Conservation (phyloP, 2,797 vertebrate genomes). For the Darevskia nairensis region DNA sequence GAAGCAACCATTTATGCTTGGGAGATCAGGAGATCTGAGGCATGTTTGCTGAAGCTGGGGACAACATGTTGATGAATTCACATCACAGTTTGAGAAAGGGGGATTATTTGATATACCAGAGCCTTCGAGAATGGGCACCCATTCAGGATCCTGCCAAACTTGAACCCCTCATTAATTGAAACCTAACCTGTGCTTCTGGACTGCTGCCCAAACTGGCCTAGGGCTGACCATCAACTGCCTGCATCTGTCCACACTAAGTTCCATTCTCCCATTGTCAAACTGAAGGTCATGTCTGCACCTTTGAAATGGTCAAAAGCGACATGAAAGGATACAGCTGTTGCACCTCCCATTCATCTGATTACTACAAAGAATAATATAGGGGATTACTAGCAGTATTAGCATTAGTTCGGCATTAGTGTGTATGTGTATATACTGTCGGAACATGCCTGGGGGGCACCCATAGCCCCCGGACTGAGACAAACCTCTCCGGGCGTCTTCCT, state of each 20-base stretch:
- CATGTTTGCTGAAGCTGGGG: background rate
- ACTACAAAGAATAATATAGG: background rate
- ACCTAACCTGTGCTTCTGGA: background rate
- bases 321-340: background rate
- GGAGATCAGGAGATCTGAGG: background rate
- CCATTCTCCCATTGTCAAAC: background rate
- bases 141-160: background rate
- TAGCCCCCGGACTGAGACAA: too few relatives aligned
- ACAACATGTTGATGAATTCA: background rate
- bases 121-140: background rate
- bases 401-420: background rate
- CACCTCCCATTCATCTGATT: background rate
- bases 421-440: too few relatives aligned
- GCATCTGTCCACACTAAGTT: background rate
- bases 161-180: constrained; percentile 1
- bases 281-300: background rate
- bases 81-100: too few relatives aligned
- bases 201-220: background rate
- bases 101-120: background rate
- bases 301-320: background rate
- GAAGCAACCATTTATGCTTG: constrained; percentile 2
- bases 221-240: background rate
- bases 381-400: background rate
- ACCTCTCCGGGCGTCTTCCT: too few relatives aligned
- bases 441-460: too few relatives aligned